Evolutionary conservation across 2,888 invertebrate species (phyloP).

Genomic region (Ochropleura leucogaster): DNA sequence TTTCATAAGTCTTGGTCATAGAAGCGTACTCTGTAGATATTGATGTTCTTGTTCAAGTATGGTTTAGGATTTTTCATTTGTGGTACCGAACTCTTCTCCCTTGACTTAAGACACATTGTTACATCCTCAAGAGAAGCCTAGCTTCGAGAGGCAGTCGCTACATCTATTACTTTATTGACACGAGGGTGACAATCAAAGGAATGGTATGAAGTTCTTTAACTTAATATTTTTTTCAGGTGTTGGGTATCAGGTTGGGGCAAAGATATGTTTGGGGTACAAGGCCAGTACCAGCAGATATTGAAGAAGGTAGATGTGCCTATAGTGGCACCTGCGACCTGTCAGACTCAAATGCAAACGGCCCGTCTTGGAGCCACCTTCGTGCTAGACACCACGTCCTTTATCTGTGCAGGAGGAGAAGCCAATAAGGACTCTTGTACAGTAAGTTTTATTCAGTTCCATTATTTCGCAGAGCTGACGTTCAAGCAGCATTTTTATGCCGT

Average conservation of each 20-base stretch:
- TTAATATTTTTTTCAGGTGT: conserved; percentile 80
- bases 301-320: conserved; percentile 95
- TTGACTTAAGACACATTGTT: conserved; percentile 40
- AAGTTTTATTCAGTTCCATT: conserved; percentile 68
- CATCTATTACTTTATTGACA: conserved; percentile 63
- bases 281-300: conserved; percentile 92
- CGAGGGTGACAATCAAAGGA: conserved; percentile 81
- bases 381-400: conserved; percentile 92
- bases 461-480: not conserved
- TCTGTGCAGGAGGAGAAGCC: conserved; percentile 95
- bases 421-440: conserved; percentile 95
- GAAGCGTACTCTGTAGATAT: not conserved
- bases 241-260: conserved; percentile 97
- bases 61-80: not conserved
- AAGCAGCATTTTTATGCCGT: not conserved
- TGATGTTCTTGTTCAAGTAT: not conserved
- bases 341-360: conserved; percentile 91
- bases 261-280: conserved; percentile 92
- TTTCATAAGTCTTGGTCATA: not conserved
- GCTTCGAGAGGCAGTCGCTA: conserved; percentile 32
- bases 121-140: conserved; percentile 13
- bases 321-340: conserved; percentile 92
- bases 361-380: conserved; percentile 92
- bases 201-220: not conserved
- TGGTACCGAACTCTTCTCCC: not conserved